phyloP scores from a whole-genome alignment of 2,113 vertebrate genomes.

The Gila orcuttii region DNA sequence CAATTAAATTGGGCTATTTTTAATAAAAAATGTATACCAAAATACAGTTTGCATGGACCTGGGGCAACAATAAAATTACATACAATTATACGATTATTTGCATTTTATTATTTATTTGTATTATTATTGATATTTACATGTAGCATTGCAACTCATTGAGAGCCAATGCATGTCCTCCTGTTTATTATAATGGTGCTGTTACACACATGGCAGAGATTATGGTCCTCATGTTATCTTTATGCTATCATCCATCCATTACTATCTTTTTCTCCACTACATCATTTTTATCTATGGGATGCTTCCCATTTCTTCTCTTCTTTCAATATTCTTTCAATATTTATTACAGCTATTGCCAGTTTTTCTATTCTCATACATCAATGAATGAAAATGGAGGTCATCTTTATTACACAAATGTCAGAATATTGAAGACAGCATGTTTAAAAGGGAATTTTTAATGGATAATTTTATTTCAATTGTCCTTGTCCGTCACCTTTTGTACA shows the following conservation, averaged over 20 bases:
- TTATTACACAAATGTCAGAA: slow-evolving; percentile 24
- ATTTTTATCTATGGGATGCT: background rate
- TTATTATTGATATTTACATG: no score
- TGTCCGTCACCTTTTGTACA: slow-evolving; percentile 7
- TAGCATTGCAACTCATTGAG: no score
- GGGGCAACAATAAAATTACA: background rate
- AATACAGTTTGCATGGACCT: background rate
- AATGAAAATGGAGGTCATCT: slow-evolving; percentile 45
- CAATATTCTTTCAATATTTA: slow-evolving; percentile 9
- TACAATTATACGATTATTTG: background rate
- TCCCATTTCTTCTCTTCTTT: background rate
- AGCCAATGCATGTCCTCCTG: background rate
- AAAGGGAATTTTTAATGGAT: slow-evolving; percentile 14
- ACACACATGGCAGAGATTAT: background rate
- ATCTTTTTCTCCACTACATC: background rate
- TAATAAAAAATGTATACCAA: background rate
- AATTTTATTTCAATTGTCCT: slow-evolving; percentile 29
- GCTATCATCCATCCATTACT: background rate
- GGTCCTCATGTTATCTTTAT: background rate
- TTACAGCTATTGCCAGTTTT: background rate
- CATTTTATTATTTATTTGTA: no score
- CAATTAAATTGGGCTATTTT: background rate
- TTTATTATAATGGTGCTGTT: background rate
- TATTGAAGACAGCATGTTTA: slow-evolving; percentile 35
- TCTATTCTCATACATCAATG: slow-evolving; percentile 25